Evolutionary conservation across 2,888 invertebrate genomes (phyloP).

Genomic region (Cephus rjabovi): DNA sequence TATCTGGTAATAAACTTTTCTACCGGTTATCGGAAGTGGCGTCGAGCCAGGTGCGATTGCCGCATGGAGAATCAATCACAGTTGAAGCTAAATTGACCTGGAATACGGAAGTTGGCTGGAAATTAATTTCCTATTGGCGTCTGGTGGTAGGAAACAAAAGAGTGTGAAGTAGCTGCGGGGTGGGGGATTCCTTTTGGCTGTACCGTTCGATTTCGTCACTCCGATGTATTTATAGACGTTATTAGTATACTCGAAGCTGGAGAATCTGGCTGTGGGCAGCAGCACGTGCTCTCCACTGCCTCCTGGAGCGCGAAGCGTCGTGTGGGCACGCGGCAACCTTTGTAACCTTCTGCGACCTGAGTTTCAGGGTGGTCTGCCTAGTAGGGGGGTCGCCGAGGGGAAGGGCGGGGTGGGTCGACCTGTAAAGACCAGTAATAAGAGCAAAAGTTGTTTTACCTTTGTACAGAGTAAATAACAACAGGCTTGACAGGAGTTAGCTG

Average conservation of each 20-base stretch:
- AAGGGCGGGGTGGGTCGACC: neutral
- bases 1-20: neutral
- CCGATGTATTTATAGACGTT: neutral
- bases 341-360: neutral
- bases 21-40: neutral
- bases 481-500: neutral
- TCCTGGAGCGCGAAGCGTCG: neutral
- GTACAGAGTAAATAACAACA: neutral
- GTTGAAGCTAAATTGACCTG: neutral
- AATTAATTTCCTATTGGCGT: neutral
- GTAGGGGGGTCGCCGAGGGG: neutral
- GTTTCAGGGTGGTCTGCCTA: neutral
- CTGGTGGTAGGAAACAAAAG: neutral
- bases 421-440: neutral
- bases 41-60: no score
- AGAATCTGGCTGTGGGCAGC: neutral
- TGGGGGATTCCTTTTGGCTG: neutral
- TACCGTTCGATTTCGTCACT: neutral
- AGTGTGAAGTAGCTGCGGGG: neutral
- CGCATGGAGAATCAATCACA: neutral
- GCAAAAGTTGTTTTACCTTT: neutral
- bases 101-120: neutral
- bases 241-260: neutral
- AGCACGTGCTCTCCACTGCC: neutral
- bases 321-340: neutral